Percentiles rank a stretch among this genome's conserved stretches.
Evolutionary conservation across 2,113 vertebrate species (phyloP).

Genomic region (Odontophorus gujanensis): DNA sequence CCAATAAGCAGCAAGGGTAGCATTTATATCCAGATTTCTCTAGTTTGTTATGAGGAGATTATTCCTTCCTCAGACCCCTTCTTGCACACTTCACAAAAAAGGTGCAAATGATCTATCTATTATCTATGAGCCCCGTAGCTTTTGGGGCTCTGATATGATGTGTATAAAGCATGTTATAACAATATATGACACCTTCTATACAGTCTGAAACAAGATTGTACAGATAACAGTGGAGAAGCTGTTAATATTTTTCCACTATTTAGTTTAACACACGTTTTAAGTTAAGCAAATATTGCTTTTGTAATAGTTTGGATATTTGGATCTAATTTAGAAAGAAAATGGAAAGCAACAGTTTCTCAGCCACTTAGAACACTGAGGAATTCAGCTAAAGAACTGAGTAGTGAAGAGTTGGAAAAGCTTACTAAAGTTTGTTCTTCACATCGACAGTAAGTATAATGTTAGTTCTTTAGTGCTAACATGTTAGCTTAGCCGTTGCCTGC

Average conservation of each 20-base stretch:
- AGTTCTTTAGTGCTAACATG: background rate
- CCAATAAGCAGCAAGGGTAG: background rate
- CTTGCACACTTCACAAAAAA: background rate
- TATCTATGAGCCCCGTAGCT: background rate
- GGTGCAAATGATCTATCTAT: background rate
- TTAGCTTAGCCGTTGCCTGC: background rate
- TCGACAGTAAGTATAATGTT: slow-evolving; percentile 84
- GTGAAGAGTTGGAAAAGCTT: slow-evolving; percentile 86
- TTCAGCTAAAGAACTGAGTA: slow-evolving; percentile 74
- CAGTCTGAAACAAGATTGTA: background rate
- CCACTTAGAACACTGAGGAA: slow-evolving; percentile 51
- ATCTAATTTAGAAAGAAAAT: slow-evolving; percentile 85
- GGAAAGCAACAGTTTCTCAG: slow-evolving; percentile 73
- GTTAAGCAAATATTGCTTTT: background rate
- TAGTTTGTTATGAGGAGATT: background rate
- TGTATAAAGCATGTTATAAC: background rate
- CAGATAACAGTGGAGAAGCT: background rate
- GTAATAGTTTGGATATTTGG: slow-evolving; percentile 22
- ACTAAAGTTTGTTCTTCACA: slow-evolving; percentile 90
- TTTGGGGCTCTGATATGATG: background rate
- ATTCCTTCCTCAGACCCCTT: slow-evolving; percentile 2
- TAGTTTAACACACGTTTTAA: background rate
- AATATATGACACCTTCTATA: background rate
- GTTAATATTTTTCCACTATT: background rate
- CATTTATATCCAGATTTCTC: slow-evolving; percentile 5